Percentiles rank a stretch among this genome's conserved stretches.
Evolutionary conservation across 2,888 invertebrate species (phyloP).

Genomic region (Phaonia tiefii): DNA sequence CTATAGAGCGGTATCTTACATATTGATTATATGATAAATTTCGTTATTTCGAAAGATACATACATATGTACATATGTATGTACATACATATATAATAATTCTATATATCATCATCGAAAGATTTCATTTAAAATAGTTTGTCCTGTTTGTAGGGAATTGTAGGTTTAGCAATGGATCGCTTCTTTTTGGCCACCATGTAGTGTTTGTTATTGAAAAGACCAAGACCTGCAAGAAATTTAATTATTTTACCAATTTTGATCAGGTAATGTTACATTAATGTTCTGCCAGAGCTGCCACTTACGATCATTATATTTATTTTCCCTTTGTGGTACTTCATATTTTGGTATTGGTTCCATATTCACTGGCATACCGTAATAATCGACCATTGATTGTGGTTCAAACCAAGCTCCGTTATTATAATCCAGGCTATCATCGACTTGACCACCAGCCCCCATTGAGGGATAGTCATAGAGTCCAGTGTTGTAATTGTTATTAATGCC

Average conservation of each 20-base stretch:
- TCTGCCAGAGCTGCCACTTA: conserved; percentile 71
- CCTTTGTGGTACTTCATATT: conserved; percentile 76
- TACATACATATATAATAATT: too few relatives aligned
- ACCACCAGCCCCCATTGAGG: conserved; percentile 59
- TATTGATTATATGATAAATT: conserved; percentile 26
- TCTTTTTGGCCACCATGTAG: conserved; percentile 80
- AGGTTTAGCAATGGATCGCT: conserved; percentile 77
- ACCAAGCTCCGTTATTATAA: conserved; percentile 73
- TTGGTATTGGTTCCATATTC: conserved; percentile 76
- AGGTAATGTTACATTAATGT: not conserved
- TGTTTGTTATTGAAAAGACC: conserved; percentile 76
- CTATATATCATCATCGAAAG: too few relatives aligned
- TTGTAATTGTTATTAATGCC: conserved; percentile 62
- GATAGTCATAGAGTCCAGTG: conserved; percentile 66
- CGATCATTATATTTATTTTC: conserved; percentile 76
- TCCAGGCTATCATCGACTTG: conserved; percentile 70
- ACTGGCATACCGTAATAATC: conserved; percentile 78
- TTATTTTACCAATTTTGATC: not conserved
- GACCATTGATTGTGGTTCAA: conserved; percentile 75
- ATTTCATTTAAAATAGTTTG: conserved; percentile 74
- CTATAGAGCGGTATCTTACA: conserved; percentile 58
- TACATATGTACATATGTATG: too few relatives aligned
- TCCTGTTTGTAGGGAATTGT: conserved; percentile 73
- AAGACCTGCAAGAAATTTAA: conserved; percentile 67
- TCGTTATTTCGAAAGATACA: not conserved